Base-by-base conservation (phyloP, 2,888 invertebrate genomes). In the Zaprionus lineosus region DNA sequence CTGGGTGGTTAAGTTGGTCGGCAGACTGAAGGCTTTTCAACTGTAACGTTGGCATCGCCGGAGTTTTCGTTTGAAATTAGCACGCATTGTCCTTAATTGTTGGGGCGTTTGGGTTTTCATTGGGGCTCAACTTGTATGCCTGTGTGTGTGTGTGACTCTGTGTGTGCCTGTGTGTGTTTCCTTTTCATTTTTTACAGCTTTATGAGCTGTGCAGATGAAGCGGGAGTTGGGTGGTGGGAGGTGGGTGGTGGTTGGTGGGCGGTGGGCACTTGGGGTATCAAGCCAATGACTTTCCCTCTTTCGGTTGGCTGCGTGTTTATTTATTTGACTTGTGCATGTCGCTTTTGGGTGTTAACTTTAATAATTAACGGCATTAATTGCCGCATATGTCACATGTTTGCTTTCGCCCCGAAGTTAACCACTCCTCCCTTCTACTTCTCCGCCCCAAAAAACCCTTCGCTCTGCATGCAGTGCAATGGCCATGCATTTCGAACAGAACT, bases 281-380 rank as follows among this genome's bases (percentile, higher is more conserved):
- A 72, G 63, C 73, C 81, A 60, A 74, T 61, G 71, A 63, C 63
- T 76, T 64, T 37, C 46, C 44, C 55, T 48, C 41, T 53, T 57
- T 40, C 21, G 48, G 48, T 44, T 39, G 65, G 65, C 76, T 84
- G 84, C 84, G 79, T 84, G 75, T 78, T 81, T 81, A 81, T 81
- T 85, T 85, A 85, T 81, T 81, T 81, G 81, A 83, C 85, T 85
- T 83, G 85, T 79, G 81, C 81, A 85, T 81, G 81, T 79, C 85
- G 84, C 79, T 85, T 85, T 79, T 85, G 81, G 81, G 81, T 81
- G 81, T 81, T 81, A 81, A 81, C 81, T 85, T 81, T 78, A 81
- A 81, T 81, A 81, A 81, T 81, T 81, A 85, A 81, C 79, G 69
- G 85, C 71, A 85, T 81, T 85, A 81, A 81, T 85, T 81, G 81